Percentiles rank a stretch among this genome's conserved stretches.
phyloP scores from a whole-genome alignment of 2,113 vertebrate species.

The Gadus chalcogrammus region DNA sequence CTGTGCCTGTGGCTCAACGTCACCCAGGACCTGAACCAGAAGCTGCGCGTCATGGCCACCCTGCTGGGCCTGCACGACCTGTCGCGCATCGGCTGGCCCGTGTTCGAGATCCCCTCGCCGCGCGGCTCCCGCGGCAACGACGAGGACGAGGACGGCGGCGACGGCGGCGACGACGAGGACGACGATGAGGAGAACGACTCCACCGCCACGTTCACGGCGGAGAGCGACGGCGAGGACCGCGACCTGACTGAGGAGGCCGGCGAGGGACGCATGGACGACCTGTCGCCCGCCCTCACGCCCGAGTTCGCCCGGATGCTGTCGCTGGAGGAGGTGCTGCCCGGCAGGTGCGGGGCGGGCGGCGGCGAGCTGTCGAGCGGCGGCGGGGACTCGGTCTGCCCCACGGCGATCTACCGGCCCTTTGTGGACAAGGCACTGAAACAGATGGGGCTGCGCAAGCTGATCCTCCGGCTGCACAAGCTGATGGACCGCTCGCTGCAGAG shows the following conservation, averaged over 20 bases:
- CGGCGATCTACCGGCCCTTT: constrained; percentile 95
- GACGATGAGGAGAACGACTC: constrained; percentile 77
- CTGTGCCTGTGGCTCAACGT: constrained; percentile 98
- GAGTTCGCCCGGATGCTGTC: constrained; percentile 79
- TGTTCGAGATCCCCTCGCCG: constrained; percentile 97
- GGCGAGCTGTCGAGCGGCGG: constrained; percentile 8
- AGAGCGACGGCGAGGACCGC: constrained; percentile 81
- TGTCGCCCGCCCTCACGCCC: constrained; percentile 65
- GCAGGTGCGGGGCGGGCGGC: constrained; percentile 22
- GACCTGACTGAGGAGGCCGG: constrained; percentile 36
- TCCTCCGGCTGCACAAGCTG: constrained; percentile 94
- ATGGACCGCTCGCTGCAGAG: constrained; percentile 97
- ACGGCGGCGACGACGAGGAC: constrained; percentile 72
- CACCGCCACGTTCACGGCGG: constrained; percentile 78
- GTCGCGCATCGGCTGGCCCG: constrained; percentile 95
- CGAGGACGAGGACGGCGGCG: constrained; percentile 65
- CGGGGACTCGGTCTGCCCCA: constrained; percentile 80
- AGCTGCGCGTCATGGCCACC: constrained; percentile 96
- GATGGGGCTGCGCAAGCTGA: constrained; percentile 96
- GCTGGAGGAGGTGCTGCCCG: constrained; percentile 79
- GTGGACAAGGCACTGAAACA: constrained; percentile 99
- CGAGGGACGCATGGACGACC: constrained; percentile 42
- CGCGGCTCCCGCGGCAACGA: constrained; percentile 80
- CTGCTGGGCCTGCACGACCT: constrained; percentile 92
- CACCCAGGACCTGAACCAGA: constrained; percentile 98